Evolutionary conservation across 2,888 invertebrate species (phyloP), one percentile per base, ranked within the genome.

Genomic region (Oeneis ivallda): DNA sequence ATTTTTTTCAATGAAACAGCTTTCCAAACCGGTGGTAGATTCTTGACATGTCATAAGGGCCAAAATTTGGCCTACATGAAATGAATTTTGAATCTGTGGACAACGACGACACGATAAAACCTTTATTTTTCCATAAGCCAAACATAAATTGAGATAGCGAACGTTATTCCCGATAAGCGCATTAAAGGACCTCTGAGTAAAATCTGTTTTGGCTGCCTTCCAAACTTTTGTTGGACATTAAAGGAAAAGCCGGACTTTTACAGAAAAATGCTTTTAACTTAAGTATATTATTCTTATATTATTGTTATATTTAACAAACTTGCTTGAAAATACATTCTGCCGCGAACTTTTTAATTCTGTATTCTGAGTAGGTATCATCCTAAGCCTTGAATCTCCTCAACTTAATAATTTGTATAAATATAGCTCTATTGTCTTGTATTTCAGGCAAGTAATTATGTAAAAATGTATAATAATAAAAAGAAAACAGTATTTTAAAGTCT

Each of bases 191-290:
- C 13, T 50, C 11, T 15, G 17, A 10, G n/a, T 54, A 11, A 58
- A 26, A 60, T 60, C 50, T 52, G 61, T 61, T 61, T 41, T 61
- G 61, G 61, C 61, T 26, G 15, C n/a, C 37, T 61, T 61, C 61
- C 61, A 61, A 61, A 39, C 19, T 61, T 49, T 41, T 61, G 61
- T 61, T 61, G 52, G 19, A 41, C 17, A 47, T 61, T 61, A 41
- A 52, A 61, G 26, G 41, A 1, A 39, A 60, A 39, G 15, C 50
- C 39, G 17, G 58, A 45, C 59, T 15, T 54, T 65, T 50, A 32
- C 59, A 37, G 47, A 45, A 54, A 54, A 63, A 62, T 56, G 65
- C 68, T 68, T 63, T 65, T 60, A 65, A 54, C 7, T 56, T 56
- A 52, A 62, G 59, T 60, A 50, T 41, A 41, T 52, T 61, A 61